These are phyloP conservation scores for Meta bourneti DNA, from an alignment of 2,888 invertebrate genomes.

Conservation along the genomic window DNA sequence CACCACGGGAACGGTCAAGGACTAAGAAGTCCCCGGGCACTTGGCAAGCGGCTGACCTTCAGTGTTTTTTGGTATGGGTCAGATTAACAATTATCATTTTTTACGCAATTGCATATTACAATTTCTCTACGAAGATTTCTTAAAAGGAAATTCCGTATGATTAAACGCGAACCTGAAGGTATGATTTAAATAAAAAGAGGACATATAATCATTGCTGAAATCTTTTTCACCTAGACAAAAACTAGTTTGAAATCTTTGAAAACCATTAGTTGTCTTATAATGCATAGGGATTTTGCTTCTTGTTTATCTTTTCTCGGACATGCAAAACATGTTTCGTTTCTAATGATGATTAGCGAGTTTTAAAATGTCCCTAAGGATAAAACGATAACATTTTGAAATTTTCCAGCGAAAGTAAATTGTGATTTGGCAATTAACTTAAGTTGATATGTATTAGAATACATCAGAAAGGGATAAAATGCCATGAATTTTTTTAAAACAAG, in stretches of 20 bases:
- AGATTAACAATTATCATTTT: constrained; percentile 48
- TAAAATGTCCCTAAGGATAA: no score
- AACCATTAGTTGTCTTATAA: neutral
- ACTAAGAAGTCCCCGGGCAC: constrained; percentile 38
- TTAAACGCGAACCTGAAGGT: neutral
- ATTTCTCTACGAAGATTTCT: neutral
- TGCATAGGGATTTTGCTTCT: neutral
- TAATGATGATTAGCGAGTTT: no score
- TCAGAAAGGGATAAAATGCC: no score
- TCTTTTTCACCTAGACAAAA: neutral
- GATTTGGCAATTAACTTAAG: no score
- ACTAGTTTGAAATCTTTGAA: neutral
- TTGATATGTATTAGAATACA: no score
- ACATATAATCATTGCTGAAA: neutral
- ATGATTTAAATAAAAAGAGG: neutral
- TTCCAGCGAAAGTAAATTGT: no score
- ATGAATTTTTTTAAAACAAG: no score
- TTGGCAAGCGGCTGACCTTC: constrained; percentile 52
- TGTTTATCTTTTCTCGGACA: neutral
- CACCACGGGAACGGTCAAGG: constrained; percentile 46
- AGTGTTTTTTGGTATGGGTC: constrained; percentile 37
- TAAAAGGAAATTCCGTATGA: neutral
- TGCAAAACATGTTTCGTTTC: neutral
- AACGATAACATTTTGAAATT: no score
- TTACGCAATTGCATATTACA: constrained; percentile 53